These are phyloP conservation scores for Globicephala melas DNA, from an alignment of 2,113 vertebrate species.

Conservation along the genomic window DNA sequence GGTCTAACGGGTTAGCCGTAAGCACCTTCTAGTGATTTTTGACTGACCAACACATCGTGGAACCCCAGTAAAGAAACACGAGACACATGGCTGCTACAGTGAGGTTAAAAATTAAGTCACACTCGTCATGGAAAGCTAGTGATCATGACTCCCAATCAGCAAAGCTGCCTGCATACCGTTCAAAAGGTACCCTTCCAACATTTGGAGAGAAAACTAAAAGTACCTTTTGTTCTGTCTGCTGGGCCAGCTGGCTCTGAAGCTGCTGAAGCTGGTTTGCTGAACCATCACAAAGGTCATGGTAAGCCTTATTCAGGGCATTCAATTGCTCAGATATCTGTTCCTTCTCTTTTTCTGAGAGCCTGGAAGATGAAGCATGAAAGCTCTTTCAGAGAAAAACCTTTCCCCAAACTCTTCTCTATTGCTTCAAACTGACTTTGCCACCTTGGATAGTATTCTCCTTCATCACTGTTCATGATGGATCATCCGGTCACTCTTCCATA, in stretches of 20 bases:
- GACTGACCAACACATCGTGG: slow-evolving; percentile 62
- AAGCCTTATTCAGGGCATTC: slow-evolving; percentile 87
- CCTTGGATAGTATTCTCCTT: background rate
- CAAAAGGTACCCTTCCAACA: background rate
- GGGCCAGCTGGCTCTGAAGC: slow-evolving; percentile 92
- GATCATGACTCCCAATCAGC: slow-evolving; percentile 36
- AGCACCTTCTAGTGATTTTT: slow-evolving; percentile 27
- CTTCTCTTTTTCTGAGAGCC: slow-evolving; percentile 91
- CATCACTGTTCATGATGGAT: background rate
- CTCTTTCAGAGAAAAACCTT: background rate
- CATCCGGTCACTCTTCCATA: background rate
- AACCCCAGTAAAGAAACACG: slow-evolving; percentile 43
- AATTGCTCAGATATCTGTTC: slow-evolving; percentile 88
- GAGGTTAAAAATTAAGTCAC: slow-evolving; percentile 66
- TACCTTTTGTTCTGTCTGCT: slow-evolving; percentile 97
- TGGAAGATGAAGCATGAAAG: slow-evolving; percentile 66
- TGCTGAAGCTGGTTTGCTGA: slow-evolving; percentile 92
- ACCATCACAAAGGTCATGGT: slow-evolving; percentile 88
- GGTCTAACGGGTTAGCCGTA: background rate
- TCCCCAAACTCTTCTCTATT: background rate
- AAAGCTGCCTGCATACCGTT: slow-evolving; percentile 34
- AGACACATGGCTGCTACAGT: slow-evolving; percentile 58
- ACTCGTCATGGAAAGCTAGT: slow-evolving; percentile 44
- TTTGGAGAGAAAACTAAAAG: background rate
- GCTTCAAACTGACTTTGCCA: background rate